Evolutionary conservation across 2,888 invertebrate species (phyloP), one percentile per base, ranked within the genome.

Genomic region (Priocnemis perturbator): DNA sequence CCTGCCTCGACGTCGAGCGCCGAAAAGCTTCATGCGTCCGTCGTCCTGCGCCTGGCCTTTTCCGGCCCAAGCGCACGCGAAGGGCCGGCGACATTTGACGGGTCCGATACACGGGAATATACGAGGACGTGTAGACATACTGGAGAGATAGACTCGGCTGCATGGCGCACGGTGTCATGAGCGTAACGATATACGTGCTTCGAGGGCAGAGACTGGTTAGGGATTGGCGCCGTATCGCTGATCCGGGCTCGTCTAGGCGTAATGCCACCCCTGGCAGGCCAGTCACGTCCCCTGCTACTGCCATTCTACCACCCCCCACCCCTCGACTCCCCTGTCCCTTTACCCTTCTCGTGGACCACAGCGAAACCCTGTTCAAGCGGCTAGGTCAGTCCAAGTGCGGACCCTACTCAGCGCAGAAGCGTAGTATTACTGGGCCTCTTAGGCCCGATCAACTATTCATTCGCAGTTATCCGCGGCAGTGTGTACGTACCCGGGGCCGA

Each of bases 191-290:
- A 83, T 81, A 83, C 83, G 82, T 83, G 82, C 80, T 74, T 67
- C 57, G 66, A 59, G 68, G 71, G 59, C 71, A 67, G 74, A 71
- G 74, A 66, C 73, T 74, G 78, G 79, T 76, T 79, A 79, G 84
- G 78, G 81, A 86, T 85, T 83, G 84, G 82, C 81, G 80, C 81
- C 83, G 83, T 86, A 86, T 83, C 86, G 84, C 81, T 85, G 85
- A 86, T 86, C 84, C 85, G 77, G 75, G 69, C 80, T 84, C 84
- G 79, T 82, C 84, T 83, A 80, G 79, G 75, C 79, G 82, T 86
- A 86, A 86, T 85, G 78, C 78, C 79, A 83, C 77, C 82, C 80
- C 81, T 83, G 80, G 85, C 78, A 87, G 78, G 85, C 86, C 74
- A 76, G 84, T 86, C 86, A 85, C 86, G 86, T 86, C 77, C 73